A percentile compares a stretch with the other conserved stretches of the same genome.
Evolutionary conservation across 2,113 vertebrate species (phyloP).

Genomic region (Patagioenas fasciata): DNA sequence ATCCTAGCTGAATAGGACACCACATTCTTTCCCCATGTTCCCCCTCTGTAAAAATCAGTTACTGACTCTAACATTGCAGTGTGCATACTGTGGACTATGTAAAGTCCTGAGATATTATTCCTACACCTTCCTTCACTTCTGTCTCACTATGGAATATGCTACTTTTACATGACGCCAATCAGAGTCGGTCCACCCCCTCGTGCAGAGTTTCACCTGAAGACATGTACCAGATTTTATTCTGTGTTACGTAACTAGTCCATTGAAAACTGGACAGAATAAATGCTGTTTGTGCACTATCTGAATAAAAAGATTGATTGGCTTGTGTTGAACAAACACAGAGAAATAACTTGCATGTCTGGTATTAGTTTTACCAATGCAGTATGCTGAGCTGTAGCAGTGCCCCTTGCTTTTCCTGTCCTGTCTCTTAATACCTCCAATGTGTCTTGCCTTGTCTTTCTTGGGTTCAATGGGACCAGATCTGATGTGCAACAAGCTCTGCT

Average conservation of each 20-base stretch:
- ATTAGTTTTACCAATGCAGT: background rate
- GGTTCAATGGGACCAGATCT: background rate
- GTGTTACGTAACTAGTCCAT: background rate
- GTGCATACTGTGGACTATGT: background rate
- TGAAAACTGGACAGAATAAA: background rate
- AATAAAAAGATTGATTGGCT: background rate
- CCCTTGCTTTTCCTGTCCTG: background rate
- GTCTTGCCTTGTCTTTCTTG: background rate
- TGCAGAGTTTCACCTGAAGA: background rate
- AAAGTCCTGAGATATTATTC: background rate
- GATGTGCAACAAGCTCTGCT: background rate
- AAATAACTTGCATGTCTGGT: background rate
- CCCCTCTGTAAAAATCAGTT: background rate
- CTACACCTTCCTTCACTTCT: background rate
- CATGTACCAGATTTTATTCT: background rate
- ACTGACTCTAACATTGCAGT: background rate
- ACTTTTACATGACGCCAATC: background rate
- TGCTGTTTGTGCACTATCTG: background rate
- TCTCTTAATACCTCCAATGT: background rate
- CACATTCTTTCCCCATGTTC: background rate
- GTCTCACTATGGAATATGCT: background rate
- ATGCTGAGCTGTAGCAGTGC: background rate
- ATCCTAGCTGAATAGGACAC: background rate
- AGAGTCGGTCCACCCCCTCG: background rate
- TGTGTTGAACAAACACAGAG: background rate